Conservation (phyloP, 2,888 invertebrate genomes). For the Polylopha cassiicola region DNA sequence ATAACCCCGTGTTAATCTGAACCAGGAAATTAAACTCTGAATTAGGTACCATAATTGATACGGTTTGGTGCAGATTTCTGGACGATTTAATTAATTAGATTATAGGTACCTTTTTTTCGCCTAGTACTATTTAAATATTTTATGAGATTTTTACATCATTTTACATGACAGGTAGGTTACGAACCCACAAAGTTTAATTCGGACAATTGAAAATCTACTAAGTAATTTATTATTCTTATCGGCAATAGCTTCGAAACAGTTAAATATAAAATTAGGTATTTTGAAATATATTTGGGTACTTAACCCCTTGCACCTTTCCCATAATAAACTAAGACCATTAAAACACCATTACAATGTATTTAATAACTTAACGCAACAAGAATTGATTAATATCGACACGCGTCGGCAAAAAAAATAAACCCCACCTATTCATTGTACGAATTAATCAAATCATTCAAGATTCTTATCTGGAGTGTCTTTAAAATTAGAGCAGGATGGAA, state of each 20-base stretch:
- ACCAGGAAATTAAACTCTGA: constrained; percentile 72
- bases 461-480: constrained; percentile 61
- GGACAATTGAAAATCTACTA: too few relatives aligned
- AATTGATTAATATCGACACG: constrained; percentile 71
- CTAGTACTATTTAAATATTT: too few relatives aligned
- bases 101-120: too few relatives aligned
- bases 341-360: constrained; percentile 65
- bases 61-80: constrained; percentile 51
- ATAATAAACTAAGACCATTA: constrained; percentile 44
- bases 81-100: constrained; percentile 12
- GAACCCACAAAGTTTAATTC: too few relatives aligned
- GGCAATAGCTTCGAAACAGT: too few relatives aligned
- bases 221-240: too few relatives aligned
- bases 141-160: too few relatives aligned
- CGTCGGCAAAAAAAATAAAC: constrained; percentile 70
- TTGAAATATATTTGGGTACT: too few relatives aligned
- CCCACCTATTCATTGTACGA: constrained; percentile 61
- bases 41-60: constrained; percentile 77
- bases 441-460: constrained; percentile 75
- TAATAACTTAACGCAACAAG: constrained; percentile 58
- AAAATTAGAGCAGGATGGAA: constrained; percentile 73
- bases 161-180: too few relatives aligned
- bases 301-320: too few relatives aligned
- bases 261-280: too few relatives aligned
- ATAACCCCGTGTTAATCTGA: constrained; percentile 64